Conservation (phyloP, 2,113 vertebrate species). For the Acrocephalus kingi region DNA sequence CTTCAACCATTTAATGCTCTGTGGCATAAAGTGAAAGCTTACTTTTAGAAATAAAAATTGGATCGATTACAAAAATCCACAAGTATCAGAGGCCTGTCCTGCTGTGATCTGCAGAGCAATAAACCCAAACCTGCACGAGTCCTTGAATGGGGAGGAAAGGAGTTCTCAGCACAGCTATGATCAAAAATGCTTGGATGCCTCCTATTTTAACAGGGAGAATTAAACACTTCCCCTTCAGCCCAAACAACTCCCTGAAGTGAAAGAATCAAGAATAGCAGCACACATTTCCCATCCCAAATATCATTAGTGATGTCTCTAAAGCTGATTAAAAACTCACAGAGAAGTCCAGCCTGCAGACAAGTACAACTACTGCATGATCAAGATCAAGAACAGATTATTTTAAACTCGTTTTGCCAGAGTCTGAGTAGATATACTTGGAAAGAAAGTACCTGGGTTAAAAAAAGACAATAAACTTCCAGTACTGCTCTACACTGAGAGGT, state of each 20-base stretch:
- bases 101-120: not conserved
- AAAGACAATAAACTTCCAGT: not conserved
- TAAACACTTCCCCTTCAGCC: not conserved
- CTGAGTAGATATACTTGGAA: not conserved
- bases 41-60: not conserved
- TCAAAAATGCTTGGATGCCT: not conserved
- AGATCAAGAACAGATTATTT: not conserved
- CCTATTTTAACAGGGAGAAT: not conserved
- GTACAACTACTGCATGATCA: fast-evolving
- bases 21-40: not conserved
- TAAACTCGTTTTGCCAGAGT: not conserved
- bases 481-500: not conserved
- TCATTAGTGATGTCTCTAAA: not conserved
- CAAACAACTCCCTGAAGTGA: not conserved
- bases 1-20: fast-evolving
- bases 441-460: not conserved
- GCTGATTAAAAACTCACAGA: not conserved
- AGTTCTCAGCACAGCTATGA: not conserved
- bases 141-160: not conserved
- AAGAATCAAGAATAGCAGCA: not conserved
- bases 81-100: not conserved
- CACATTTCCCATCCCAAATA: not conserved
- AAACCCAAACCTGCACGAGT: not conserved
- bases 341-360: not conserved
- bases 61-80: not conserved